Percentiles rank a stretch among this genome's conserved stretches.
Conservation (phyloP, 1,140 invertebrate species). For the Pomacea maculata region DNA sequence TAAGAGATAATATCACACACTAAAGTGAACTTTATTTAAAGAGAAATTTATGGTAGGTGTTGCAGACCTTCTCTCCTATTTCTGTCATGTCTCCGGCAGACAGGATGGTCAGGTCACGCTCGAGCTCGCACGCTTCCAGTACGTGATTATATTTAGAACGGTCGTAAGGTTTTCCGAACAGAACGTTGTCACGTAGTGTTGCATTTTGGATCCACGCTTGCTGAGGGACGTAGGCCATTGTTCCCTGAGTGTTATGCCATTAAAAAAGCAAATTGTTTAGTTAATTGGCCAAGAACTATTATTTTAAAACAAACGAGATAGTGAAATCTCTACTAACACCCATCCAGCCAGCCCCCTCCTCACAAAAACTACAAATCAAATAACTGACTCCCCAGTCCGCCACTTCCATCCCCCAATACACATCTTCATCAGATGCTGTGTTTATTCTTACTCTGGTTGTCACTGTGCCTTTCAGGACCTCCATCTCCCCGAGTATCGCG, state of each 20-base stretch:
- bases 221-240: slow-evolving; percentile 80
- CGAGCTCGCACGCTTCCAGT: slow-evolving; percentile 70
- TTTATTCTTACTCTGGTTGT: slow-evolving; percentile 42
- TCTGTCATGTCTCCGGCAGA: slow-evolving; percentile 75
- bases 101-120: slow-evolving; percentile 76
- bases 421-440: no score
- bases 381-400: no score
- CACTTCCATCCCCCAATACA: no score
- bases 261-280: background rate
- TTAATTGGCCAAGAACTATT: no score
- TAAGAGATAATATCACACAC: no score
- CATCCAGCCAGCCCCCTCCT: no score
- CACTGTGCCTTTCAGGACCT: slow-evolving; percentile 4
- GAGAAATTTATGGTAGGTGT: no score
- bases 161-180: slow-evolving; percentile 70
- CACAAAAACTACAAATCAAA: no score
- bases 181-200: slow-evolving; percentile 75
- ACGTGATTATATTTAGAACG: slow-evolving; percentile 62
- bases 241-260: slow-evolving; percentile 42
- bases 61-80: slow-evolving; percentile 61
- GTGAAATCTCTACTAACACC: no score
- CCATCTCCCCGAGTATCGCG: slow-evolving; percentile 10
- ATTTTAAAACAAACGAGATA: no score
- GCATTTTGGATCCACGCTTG: slow-evolving; percentile 77
- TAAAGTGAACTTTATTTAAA: no score